Evolutionary conservation across 2,888 invertebrate genomes (phyloP).

Genomic region (Ellobium chinense): DNA sequence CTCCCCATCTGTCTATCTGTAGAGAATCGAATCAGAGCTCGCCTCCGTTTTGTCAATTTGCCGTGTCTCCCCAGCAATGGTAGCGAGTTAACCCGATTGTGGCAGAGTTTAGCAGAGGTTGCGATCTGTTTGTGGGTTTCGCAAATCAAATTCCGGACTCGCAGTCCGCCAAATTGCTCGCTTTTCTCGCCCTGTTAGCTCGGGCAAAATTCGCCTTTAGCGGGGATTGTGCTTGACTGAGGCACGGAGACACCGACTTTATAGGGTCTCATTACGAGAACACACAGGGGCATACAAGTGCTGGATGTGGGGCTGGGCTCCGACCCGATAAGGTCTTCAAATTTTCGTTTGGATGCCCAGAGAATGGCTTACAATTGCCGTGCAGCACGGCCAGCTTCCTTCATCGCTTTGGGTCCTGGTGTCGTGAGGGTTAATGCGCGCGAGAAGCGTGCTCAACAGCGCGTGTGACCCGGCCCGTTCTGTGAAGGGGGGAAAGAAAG

Average conservation of each 20-base stretch:
- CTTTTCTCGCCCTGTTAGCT: slow-evolving; percentile 38
- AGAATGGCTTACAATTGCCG: slow-evolving; percentile 40
- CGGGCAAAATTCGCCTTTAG: slow-evolving; percentile 32
- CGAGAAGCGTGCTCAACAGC: slow-evolving; percentile 30
- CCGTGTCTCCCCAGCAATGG: slow-evolving; percentile 12
- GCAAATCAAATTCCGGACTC: slow-evolving; percentile 31
- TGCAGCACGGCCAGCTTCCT: slow-evolving; percentile 19
- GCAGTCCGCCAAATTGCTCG: slow-evolving; percentile 28
- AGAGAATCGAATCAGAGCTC: slow-evolving; percentile 36
- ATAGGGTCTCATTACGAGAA: slow-evolving; percentile 26
- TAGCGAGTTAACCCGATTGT: slow-evolving; percentile 35
- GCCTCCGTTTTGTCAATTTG: slow-evolving; percentile 40
- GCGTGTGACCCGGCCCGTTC: slow-evolving; percentile 35
- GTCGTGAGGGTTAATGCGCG: slow-evolving; percentile 44
- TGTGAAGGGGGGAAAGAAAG: background rate
- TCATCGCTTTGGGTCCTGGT: slow-evolving; percentile 16
- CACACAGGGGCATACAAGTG: slow-evolving; percentile 35
- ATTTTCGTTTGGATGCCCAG: slow-evolving; percentile 31
- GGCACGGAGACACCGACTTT: slow-evolving; percentile 1
- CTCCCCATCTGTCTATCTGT: background rate
- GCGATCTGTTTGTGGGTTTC: slow-evolving; percentile 43
- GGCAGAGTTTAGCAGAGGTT: slow-evolving; percentile 21
- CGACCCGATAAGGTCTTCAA: slow-evolving; percentile 4
- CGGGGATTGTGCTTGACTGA: slow-evolving; percentile 7
- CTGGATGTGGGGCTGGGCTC: background rate